Conservation (phyloP, 2,113 vertebrate species). For the Festucalex cinctus region DNA sequence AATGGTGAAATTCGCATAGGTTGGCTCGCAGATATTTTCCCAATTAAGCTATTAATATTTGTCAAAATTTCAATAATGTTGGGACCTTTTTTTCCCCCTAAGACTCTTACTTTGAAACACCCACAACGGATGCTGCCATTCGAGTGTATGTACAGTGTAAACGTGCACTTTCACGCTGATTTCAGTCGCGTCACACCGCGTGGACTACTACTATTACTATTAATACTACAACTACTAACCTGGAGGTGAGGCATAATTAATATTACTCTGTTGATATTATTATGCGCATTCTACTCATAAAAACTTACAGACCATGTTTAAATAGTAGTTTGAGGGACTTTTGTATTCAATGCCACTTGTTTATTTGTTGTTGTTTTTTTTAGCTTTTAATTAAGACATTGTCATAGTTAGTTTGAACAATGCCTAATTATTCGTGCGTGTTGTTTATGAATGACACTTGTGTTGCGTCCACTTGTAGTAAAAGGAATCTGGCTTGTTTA, state of each 20-base stretch:
- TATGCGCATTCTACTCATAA: background rate
- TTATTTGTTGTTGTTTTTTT: background rate
- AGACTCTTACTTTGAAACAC: background rate
- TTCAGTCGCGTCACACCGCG: background rate
- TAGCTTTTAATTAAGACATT: background rate
- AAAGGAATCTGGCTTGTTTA: slow-evolving; percentile 65
- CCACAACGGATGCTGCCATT: background rate
- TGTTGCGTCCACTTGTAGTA: slow-evolving; percentile 1
- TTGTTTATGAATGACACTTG: background rate
- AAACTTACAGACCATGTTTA: background rate
- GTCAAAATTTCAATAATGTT: too few species aligned
- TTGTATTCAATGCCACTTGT: background rate
- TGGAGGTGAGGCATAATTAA: background rate
- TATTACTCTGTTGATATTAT: background rate
- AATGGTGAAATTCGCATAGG: too few species aligned
- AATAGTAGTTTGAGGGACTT: background rate
- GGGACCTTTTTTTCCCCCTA: too few species aligned
- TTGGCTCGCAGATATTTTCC: too few species aligned
- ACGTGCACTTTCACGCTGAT: background rate
- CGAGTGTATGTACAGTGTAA: background rate
- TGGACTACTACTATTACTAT: background rate
- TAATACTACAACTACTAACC: background rate
- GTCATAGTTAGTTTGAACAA: background rate
- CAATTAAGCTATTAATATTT: too few species aligned
- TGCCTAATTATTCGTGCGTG: background rate